Evolutionary conservation across 2,113 vertebrate genomes (phyloP).

Genomic region (Cryptotis parvus): DNA sequence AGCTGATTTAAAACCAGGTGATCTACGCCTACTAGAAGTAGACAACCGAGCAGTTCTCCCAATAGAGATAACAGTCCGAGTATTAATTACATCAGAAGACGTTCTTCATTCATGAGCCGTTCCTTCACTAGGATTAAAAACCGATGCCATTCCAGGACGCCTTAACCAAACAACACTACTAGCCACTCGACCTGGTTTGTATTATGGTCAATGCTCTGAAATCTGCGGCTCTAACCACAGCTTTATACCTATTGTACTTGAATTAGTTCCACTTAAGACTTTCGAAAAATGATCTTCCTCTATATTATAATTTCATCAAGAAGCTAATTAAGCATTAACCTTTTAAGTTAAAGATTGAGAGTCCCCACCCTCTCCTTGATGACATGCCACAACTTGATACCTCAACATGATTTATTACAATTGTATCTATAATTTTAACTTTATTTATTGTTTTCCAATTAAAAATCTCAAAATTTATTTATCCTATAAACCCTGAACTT

Average conservation of each 20-base stretch:
- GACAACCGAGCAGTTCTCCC: accelerated
- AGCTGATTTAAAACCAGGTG: accelerated
- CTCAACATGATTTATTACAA: neutral
- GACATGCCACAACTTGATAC: neutral
- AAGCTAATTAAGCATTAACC: neutral
- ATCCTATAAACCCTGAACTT: neutral
- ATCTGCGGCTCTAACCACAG: accelerated
- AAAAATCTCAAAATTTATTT: neutral
- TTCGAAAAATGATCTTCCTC: neutral
- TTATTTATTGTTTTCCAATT: neutral
- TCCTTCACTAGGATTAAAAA: accelerated
- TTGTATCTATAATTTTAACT: accelerated
- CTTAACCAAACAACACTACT: neutral
- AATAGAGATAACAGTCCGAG: accelerated
- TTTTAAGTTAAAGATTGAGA: constrained; percentile 3
- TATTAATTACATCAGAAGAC: accelerated
- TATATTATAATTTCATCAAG: neutral
- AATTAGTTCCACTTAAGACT: accelerated
- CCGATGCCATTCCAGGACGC: accelerated
- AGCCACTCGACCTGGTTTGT: accelerated
- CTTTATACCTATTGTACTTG: neutral
- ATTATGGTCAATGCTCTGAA: neutral
- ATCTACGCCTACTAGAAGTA: accelerated
- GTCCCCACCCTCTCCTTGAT: neutral
- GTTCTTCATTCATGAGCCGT: accelerated